Percentiles rank a stretch among this genome's conserved stretches.
Evolutionary conservation across 2,888 invertebrate genomes (phyloP).

Genomic region (Tetropium fuscum): DNA sequence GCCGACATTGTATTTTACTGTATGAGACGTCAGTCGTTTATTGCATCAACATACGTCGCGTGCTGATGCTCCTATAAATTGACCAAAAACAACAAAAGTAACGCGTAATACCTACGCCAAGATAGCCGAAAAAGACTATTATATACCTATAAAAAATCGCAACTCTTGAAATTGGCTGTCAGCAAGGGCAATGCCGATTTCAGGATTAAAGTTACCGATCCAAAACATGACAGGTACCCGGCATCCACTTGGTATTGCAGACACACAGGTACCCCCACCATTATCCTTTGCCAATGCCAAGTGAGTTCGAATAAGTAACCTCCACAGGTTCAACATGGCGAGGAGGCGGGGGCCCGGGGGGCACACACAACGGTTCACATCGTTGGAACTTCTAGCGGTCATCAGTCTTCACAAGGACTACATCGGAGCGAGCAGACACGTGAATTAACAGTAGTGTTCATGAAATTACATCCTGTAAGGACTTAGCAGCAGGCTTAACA

Average conservation of each 20-base stretch:
- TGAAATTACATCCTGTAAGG: constrained; percentile 18
- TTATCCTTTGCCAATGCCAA: constrained; percentile 53
- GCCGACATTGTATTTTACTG: too few species aligned
- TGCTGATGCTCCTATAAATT: too few species aligned
- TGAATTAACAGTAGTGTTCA: constrained; percentile 25
- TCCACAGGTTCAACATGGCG: constrained; percentile 56
- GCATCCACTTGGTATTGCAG: constrained; percentile 16
- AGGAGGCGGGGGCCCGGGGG: constrained; percentile 51
- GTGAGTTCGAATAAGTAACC: constrained; percentile 62
- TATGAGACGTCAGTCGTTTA: too few species aligned
- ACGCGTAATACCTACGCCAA: too few species aligned
- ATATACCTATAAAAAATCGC: too few species aligned
- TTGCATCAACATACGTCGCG: too few species aligned
- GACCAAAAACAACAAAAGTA: too few species aligned
- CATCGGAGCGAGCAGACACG: constrained; percentile 55
- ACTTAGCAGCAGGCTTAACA: constrained; percentile 1
- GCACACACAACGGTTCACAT: constrained; percentile 61
- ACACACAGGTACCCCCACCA: constrained; percentile 36
- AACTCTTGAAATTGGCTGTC: too few species aligned
- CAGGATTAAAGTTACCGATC: constrained; percentile 32
- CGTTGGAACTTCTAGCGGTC: constrained; percentile 59
- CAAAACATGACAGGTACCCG: constrained; percentile 29
- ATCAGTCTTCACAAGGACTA: constrained; percentile 65
- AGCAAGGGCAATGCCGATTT: constrained; percentile 19
- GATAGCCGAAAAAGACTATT: too few species aligned